Conservation (phyloP, 2,113 vertebrate genomes). For the Protomyctophum bolini region DNA sequence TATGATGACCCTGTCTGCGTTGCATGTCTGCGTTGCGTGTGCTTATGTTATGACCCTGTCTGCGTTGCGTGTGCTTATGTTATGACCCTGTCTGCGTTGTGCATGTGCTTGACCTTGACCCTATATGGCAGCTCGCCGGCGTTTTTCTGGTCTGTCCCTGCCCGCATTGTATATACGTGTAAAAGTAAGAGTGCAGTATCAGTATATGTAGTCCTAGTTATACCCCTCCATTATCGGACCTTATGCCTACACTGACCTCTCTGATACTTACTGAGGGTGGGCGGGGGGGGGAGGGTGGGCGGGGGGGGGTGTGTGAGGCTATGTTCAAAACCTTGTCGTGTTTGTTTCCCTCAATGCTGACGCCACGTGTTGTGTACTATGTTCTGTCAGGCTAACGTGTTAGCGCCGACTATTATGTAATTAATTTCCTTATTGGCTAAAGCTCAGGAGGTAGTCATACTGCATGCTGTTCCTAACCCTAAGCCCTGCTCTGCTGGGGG, state of each 20-base stretch:
- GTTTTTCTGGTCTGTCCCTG: conserved; percentile 34
- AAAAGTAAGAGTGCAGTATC: conserved; percentile 1
- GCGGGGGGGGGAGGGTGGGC: too few species aligned
- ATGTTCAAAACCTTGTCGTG: background rate
- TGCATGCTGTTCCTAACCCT: conserved; percentile 3
- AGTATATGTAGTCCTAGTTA: conserved; percentile 33
- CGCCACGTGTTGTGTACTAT: background rate
- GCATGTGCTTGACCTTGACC: background rate
- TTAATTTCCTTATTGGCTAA: background rate
- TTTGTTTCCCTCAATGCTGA: background rate
- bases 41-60: too few species aligned
- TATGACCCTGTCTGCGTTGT: too few species aligned
- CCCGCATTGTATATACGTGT: conserved; percentile 5
- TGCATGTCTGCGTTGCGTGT: too few species aligned
- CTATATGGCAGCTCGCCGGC: conserved; percentile 46
- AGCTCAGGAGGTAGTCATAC: background rate
- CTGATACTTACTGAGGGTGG: background rate
- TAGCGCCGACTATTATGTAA: conserved; percentile 43
- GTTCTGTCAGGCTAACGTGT: conserved; percentile 11
- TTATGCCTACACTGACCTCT: background rate
- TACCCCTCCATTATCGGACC: conserved; percentile 19
- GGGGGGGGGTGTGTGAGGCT: background rate
- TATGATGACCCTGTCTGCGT: too few species aligned
- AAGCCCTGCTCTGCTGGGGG: background rate
- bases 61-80: too few species aligned